Evolutionary conservation across 1,140 invertebrate species (phyloP).

Genomic region (Micrasema longulum): DNA sequence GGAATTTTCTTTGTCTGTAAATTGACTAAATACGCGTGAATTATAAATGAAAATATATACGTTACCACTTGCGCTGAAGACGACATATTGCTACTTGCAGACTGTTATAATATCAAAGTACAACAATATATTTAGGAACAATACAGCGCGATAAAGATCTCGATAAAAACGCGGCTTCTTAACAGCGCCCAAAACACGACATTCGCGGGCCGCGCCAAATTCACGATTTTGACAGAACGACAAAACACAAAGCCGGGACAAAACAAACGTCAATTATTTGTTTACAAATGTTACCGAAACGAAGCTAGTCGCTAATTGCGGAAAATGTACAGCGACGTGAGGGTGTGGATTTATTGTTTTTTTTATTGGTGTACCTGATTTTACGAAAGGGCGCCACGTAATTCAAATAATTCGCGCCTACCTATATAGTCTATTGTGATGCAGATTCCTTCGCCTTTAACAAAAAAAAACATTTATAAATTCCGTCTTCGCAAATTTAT

Average conservation of each 20-base stretch:
- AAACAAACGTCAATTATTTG: slow-evolving; percentile 3
- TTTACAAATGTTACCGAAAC: not conserved
- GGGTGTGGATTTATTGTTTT: too few species aligned
- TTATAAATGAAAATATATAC: slow-evolving; percentile 9
- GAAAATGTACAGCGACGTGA: not conserved
- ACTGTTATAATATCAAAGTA: not conserved
- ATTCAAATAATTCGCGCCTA: too few species aligned
- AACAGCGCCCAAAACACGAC: slow-evolving; percentile 2
- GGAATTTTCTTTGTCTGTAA: slow-evolving; percentile 14
- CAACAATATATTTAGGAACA: slow-evolving; percentile 1
- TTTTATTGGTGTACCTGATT: too few species aligned
- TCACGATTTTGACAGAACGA: slow-evolving; percentile 1
- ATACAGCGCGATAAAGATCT: not conserved
- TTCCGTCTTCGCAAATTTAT: too few species aligned
- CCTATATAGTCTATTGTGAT: too few species aligned
- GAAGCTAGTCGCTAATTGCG: not conserved
- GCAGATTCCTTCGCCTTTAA: too few species aligned
- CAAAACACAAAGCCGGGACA: not conserved
- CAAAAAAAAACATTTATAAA: too few species aligned
- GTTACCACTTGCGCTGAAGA: slow-evolving; percentile 20
- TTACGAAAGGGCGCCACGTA: too few species aligned
- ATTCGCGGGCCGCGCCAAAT: slow-evolving; percentile 13
- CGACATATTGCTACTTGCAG: slow-evolving; percentile 3
- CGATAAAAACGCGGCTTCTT: not conserved
- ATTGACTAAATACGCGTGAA: slow-evolving; percentile 3